phyloP scores from a whole-genome alignment of 2,797 vertebrate species.

The Catamblyrhynchus diadema region DNA sequence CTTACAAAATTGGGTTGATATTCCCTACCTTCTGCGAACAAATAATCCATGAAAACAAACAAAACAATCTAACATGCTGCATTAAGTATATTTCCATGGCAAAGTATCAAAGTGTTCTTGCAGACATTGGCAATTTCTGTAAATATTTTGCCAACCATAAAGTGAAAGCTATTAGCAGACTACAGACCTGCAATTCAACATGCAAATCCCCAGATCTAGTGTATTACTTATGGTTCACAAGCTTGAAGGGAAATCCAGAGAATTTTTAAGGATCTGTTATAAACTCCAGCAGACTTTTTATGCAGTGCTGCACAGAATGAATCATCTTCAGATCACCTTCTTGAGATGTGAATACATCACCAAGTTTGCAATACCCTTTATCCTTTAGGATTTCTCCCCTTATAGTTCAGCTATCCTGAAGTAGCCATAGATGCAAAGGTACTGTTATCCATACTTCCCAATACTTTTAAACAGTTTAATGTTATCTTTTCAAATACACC shows the following conservation, averaged over 20 bases:
- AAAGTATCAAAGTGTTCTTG: neutral
- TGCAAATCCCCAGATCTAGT: neutral
- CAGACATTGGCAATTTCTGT: neutral
- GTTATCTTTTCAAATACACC: neutral
- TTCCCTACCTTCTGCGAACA: neutral
- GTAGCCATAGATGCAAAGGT: neutral
- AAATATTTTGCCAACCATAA: neutral
- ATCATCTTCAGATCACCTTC: neutral
- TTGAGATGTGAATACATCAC: neutral
- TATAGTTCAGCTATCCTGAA: neutral
- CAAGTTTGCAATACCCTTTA: neutral
- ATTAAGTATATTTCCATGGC: neutral
- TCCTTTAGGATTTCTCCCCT: neutral
- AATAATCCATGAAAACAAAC: constrained; percentile 10
- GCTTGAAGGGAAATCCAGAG: neutral
- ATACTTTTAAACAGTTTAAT: neutral
- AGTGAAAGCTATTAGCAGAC: neutral
- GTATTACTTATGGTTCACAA: neutral
- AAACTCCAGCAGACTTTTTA: neutral
- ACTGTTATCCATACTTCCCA: neutral
- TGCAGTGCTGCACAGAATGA: neutral
- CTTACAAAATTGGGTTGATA: constrained; percentile 1
- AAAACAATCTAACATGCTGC: neutral
- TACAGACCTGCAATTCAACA: neutral
- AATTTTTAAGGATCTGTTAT: neutral